Evolutionary conservation across 2,113 vertebrate species (phyloP).

Genomic region (Eleginops maclovinus): DNA sequence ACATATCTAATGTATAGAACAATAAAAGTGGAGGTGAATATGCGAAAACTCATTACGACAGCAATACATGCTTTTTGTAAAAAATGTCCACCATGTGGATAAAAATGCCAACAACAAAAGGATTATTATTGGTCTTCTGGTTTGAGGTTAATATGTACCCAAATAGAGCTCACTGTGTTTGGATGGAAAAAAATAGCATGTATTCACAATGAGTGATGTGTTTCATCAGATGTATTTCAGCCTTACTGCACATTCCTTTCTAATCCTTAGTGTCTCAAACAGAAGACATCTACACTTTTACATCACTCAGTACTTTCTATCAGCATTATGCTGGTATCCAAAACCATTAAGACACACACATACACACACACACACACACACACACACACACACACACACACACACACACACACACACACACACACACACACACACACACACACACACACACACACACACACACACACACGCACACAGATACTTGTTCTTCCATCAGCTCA

Average conservation of each 20-base stretch:
- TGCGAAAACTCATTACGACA: background rate
- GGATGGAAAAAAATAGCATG: background rate
- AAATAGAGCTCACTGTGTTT: background rate
- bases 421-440: background rate
- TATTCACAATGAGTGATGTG: background rate
- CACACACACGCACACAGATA: background rate
- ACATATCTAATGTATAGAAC: background rate
- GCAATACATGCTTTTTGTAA: background rate
- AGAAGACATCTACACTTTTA: slow-evolving; percentile 21
- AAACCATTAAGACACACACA: background rate
- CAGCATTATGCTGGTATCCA: slow-evolving; percentile 5
- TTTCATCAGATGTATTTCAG: background rate
- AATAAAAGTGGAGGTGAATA: background rate
- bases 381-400: no score
- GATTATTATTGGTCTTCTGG: no score
- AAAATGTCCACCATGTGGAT: background rate
- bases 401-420: background rate
- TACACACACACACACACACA: background rate
- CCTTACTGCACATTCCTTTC: slow-evolving; percentile 18
- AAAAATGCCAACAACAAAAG: background rate
- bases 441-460: background rate
- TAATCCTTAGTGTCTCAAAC: slow-evolving; percentile 23
- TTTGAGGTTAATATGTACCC: background rate
- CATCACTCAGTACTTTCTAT: slow-evolving; percentile 37
- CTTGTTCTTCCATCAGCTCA: slow-evolving; percentile 19